Evolutionary conservation across 2,797 vertebrate genomes (phyloP).

Genomic region (Triplophysa bombifrons): DNA sequence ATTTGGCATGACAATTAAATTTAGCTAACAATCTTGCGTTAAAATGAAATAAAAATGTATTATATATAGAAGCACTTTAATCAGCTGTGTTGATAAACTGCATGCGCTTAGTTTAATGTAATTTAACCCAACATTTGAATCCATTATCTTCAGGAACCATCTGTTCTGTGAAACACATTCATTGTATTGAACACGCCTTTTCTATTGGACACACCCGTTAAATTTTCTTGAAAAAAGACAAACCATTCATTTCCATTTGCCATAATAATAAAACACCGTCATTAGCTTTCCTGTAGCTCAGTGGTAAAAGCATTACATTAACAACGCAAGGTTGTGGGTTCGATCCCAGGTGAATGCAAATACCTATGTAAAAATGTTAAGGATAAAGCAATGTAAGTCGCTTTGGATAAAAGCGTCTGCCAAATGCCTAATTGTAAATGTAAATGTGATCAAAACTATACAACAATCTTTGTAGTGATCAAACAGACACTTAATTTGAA

Average conservation of each 20-base stretch:
- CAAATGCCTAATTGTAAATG: no score
- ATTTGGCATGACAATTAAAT: background rate
- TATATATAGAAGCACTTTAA: background rate
- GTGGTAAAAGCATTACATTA: no score
- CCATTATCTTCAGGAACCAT: background rate
- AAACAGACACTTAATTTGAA: background rate
- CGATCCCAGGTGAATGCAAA: no score
- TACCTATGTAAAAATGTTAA: no score
- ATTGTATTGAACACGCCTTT: background rate
- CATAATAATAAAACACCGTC: background rate
- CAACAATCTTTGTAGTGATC: no score
- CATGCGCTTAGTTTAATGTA: background rate
- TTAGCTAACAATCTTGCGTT: background rate
- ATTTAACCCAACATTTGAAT: background rate
- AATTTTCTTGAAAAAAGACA: background rate
- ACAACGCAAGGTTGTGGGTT: no score
- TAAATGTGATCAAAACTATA: no score
- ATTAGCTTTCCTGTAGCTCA: no score
- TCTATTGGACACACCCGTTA: background rate
- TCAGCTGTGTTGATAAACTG: background rate
- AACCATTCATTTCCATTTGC: background rate
- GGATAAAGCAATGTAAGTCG: no score
- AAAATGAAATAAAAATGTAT: background rate
- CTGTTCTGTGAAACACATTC: background rate
- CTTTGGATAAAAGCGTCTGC: no score